Evolutionary conservation across 35 echinoderm and acorn worm genomes (phyloP).

Genomic region (Hemicentrotus pulcherrimus): DNA sequence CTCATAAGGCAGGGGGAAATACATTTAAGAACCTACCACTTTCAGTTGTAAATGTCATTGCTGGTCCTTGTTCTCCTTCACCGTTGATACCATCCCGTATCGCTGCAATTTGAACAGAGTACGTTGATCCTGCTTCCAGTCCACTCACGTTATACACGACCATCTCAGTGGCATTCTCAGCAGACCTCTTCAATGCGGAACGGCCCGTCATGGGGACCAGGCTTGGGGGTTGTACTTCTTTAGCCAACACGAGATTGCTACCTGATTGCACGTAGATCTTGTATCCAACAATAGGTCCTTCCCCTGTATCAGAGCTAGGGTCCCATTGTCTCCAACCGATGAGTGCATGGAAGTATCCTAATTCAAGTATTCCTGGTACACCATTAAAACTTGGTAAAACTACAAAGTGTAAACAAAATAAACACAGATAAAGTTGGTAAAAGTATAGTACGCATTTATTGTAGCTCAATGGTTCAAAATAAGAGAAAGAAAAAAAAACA

Average conservation of each 20-base stretch:
- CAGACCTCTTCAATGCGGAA: neutral
- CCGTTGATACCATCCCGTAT: neutral
- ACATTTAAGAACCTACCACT: neutral
- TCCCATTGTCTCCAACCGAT: slow-evolving; percentile 7
- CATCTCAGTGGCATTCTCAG: neutral
- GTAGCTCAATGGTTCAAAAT: too few relatives aligned
- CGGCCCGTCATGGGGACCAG: neutral
- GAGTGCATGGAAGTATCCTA: neutral
- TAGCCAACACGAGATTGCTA: neutral
- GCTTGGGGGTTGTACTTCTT: neutral
- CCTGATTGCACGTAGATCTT: neutral
- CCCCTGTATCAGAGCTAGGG: neutral
- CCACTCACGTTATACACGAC: neutral
- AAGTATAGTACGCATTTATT: neutral
- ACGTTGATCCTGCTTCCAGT: neutral
- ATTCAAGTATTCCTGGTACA: neutral
- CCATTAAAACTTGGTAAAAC: neutral
- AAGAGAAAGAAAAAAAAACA: too few relatives aligned
- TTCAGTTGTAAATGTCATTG: neutral
- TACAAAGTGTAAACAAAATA: neutral
- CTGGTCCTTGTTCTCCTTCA: neutral
- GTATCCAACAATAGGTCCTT: neutral
- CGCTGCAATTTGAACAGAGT: neutral
- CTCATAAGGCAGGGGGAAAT: too few relatives aligned
- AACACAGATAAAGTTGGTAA: neutral